Conservation (phyloP, 2,888 invertebrate genomes). For the Parnassius mnemosyne region DNA sequence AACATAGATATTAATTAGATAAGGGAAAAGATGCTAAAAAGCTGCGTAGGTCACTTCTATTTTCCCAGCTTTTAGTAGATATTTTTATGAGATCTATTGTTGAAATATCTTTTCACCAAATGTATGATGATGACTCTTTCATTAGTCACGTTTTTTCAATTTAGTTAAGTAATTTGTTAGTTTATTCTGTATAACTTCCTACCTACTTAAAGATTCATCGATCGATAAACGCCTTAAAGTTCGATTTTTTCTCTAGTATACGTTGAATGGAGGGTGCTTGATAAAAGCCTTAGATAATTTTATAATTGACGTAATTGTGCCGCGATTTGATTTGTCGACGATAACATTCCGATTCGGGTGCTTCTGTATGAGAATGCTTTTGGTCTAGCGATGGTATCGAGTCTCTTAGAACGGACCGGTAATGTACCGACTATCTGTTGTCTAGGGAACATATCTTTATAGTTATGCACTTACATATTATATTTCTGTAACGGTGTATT, state of each 20-base stretch:
- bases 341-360: constrained; percentile 55
- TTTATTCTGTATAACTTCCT: no score
- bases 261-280: background rate
- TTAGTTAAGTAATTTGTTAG: no score
- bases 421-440: constrained; percentile 40
- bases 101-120: no score
- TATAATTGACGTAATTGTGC: constrained; percentile 15
- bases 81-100: no score
- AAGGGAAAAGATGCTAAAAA: no score
- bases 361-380: constrained; percentile 36
- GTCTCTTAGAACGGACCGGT: constrained; percentile 42
- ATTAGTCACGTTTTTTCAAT: no score
- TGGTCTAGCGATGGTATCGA: constrained; percentile 36
- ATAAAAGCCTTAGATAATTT: constrained; percentile 5
- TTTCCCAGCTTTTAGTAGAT: no score
- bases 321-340: constrained; percentile 28
- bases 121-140: no score
- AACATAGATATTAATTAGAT: no score
- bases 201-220: no score
- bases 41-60: no score
- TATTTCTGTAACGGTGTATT: background rate
- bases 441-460: constrained; percentile 4
- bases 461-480: background rate
- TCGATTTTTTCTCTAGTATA: background rate
- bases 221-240: no score